Percentiles rank a stretch among this genome's conserved stretches.
phyloP scores from a whole-genome alignment of 2,888 invertebrate genomes.

The Autographa pulchrina region DNA sequence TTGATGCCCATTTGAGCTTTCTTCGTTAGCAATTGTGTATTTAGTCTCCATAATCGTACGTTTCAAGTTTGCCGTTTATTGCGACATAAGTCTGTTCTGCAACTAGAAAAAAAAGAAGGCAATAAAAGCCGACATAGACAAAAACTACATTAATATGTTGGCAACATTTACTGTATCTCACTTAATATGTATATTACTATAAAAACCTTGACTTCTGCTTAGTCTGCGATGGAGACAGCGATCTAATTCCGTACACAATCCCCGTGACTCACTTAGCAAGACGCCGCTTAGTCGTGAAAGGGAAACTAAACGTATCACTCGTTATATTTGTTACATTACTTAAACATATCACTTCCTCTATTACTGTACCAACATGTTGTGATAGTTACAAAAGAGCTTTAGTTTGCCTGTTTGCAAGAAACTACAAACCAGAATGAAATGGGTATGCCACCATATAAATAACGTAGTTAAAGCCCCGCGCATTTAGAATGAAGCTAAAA shows the following conservation, averaged over 20 bases:
- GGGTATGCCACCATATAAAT: too few relatives aligned
- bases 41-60: not conserved
- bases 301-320: slow-evolving; percentile 33
- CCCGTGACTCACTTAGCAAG: slow-evolving; percentile 42
- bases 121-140: not conserved
- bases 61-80: not conserved
- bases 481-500: too few relatives aligned
- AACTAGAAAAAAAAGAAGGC: not conserved
- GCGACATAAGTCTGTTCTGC: not conserved
- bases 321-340: slow-evolving; percentile 11
- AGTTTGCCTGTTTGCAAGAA: not conserved
- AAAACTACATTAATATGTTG: slow-evolving; percentile 14
- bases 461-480: too few relatives aligned
- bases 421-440: too few relatives aligned
- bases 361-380: not conserved
- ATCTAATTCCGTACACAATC: slow-evolving; percentile 46
- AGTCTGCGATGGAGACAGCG: slow-evolving; percentile 22
- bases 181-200: slow-evolving; percentile 30
- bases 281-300: slow-evolving; percentile 33
- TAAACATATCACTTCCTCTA: not conserved
- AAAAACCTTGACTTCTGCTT: slow-evolving; percentile 41
- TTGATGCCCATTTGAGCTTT: not conserved
- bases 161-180: slow-evolving; percentile 27
- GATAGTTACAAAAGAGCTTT: not conserved
- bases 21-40: not conserved